Conservation (phyloP, 2,113 vertebrate genomes). For the Danionella cerebrum region DNA sequence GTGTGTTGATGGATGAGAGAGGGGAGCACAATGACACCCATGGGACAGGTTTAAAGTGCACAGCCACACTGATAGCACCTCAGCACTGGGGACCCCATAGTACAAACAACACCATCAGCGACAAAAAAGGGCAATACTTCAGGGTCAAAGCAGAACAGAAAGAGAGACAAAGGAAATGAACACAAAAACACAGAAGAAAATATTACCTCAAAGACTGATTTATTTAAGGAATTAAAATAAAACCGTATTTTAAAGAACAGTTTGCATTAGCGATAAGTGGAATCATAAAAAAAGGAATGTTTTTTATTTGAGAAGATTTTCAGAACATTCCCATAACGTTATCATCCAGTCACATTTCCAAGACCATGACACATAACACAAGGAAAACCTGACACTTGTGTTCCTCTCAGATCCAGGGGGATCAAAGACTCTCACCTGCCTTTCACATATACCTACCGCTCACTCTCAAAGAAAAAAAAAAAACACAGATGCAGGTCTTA, state of each 20-base stretch:
- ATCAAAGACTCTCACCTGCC: neutral
- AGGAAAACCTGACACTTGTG: neutral
- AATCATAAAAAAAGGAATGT: too few relatives aligned
- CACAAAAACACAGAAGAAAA: neutral
- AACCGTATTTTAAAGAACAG: too few relatives aligned
- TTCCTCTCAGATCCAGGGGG: neutral
- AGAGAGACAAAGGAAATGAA: neutral
- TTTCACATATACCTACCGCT: neutral
- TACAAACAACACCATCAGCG: neutral
- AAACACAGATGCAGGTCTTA: neutral
- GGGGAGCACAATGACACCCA: neutral
- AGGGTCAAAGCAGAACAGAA: neutral
- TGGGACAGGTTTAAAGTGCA: constrained; percentile 8
- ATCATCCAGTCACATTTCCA: neutral
- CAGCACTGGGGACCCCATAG: neutral
- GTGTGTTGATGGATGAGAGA: constrained; percentile 9
- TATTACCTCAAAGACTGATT: too few relatives aligned
- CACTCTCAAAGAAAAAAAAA: neutral
- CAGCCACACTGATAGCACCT: neutral
- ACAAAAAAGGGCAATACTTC: neutral
- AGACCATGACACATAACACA: neutral
- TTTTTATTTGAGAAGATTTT: too few relatives aligned
- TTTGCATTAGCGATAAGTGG: too few relatives aligned
- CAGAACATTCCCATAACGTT: too few relatives aligned
- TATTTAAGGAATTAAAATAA: too few relatives aligned